Base-by-base conservation (phyloP, 2,888 invertebrate genomes). In the Chrysolina oricalcia region DNA sequence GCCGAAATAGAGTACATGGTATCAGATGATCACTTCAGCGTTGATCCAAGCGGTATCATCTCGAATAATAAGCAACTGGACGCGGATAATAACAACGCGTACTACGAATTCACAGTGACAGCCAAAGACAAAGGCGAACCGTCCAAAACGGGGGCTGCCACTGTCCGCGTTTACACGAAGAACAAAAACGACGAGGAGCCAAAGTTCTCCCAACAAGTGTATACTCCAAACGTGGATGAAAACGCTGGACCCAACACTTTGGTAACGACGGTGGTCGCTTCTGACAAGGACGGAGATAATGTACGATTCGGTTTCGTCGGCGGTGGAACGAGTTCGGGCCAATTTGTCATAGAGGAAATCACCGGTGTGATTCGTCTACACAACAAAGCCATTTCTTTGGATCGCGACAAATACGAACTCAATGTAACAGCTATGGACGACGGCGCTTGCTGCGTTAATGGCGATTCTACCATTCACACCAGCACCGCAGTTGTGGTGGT, bases 171-270 rank as follows among this genome's bases (percentile, higher is more conserved):
- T 73, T 98, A 98, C 87, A 98, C 98, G n/a, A 97, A 97, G 86
- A 98, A 98, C 86, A 98, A 98, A 89, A 98, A 98, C 89, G 98
- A 98, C 87, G 98, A 98, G 89, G 96, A 97, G 86, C 98, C 98
- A 0, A 97, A 97, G 88, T 98, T 98, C 88, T 97, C 97, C 0
- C 98, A 98, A 85, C 97, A 97, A 90, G 97, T 98, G 3, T 98
- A 98, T 88, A 97, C 97, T 1, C 97, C 98, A 0, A 98, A 97
- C 89, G 97, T 98, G 0, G 97, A 97, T 87, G 98, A 98, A 89
- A 97, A 97, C 88, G 97, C 97, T 11, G 97, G 97, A 0, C 96
- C 97, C 0, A 97, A 97, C 85, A 98, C 98, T 6, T 90, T 98
- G 63, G 98, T 98, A 0, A 98, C 98, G 9, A 98, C 98, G 0